phyloP scores from a whole-genome alignment of 2,113 vertebrate species.

The Clarias gariepinus region DNA sequence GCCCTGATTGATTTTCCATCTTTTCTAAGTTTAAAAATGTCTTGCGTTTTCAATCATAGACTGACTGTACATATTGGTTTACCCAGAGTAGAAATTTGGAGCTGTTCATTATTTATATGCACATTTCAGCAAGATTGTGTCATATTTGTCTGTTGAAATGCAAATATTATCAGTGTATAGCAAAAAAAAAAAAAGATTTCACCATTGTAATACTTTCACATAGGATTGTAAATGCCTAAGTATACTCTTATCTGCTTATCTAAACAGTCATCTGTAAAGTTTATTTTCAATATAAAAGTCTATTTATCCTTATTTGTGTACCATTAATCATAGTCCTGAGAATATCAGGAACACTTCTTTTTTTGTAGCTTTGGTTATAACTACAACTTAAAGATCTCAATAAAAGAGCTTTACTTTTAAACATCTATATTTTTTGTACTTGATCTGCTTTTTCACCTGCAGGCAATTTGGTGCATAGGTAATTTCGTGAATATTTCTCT shows the following conservation, averaged over 20 bases:
- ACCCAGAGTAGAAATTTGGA: not conserved
- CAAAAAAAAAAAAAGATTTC: not conserved
- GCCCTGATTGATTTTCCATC: not conserved
- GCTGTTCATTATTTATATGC: not conserved
- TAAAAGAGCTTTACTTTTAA: slow-evolving; percentile 6
- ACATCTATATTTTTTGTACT: not conserved
- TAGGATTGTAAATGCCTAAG: not conserved
- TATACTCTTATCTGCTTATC: not conserved
- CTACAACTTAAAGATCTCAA: not conserved
- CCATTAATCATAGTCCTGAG: not conserved
- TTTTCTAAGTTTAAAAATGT: not conserved
- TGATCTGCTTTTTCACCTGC: not conserved
- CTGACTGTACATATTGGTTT: not conserved
- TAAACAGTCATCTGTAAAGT: not conserved
- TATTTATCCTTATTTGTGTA: slow-evolving; percentile 32
- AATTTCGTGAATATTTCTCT: not conserved
- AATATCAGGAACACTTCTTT: not conserved
- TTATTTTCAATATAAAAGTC: not conserved
- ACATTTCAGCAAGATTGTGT: not conserved
- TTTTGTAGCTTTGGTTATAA: slow-evolving; percentile 3
- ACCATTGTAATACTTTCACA: not conserved
- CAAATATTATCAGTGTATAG: not conserved
- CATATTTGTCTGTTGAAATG: not conserved
- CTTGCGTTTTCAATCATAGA: not conserved
- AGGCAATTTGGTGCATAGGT: not conserved